Evolutionary conservation across 2,113 vertebrate genomes (phyloP).

Genomic region (Tetraodon nigroviridis): DNA sequence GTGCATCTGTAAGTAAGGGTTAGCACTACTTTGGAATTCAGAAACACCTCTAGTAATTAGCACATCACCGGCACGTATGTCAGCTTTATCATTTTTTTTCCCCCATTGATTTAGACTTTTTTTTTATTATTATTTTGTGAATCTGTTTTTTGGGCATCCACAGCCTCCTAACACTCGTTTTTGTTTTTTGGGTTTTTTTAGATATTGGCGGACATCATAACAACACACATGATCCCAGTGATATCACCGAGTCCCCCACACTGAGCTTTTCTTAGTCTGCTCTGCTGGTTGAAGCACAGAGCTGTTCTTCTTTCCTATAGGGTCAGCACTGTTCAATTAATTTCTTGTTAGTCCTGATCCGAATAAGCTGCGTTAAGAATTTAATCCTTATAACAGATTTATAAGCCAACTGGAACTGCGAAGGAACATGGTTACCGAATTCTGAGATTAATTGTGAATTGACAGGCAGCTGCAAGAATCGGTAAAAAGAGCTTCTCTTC

Average conservation of each 20-base stretch:
- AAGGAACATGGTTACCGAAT: slow-evolving; percentile 43
- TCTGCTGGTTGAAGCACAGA: slow-evolving; percentile 49
- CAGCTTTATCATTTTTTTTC: neutral
- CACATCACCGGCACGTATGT: slow-evolving; percentile 46
- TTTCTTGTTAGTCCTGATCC: slow-evolving; percentile 70
- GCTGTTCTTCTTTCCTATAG: slow-evolving; percentile 60
- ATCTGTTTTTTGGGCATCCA: slow-evolving; percentile 18
- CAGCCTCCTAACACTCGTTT: slow-evolving; percentile 19
- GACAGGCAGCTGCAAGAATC: slow-evolving; percentile 29
- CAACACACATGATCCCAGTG: slow-evolving; percentile 47
- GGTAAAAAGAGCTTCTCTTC: neutral
- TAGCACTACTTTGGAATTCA: slow-evolving; percentile 55
- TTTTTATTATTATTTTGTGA: slow-evolving; percentile 19
- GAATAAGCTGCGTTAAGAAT: slow-evolving; percentile 69
- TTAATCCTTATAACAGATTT: slow-evolving; percentile 72
- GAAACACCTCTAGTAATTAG: slow-evolving; percentile 64
- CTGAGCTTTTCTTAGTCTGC: slow-evolving; percentile 46
- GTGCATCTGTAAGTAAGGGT: slow-evolving; percentile 62
- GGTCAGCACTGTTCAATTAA: slow-evolving; percentile 68
- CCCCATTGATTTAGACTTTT: neutral
- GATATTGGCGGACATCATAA: slow-evolving; percentile 29
- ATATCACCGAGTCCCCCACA: slow-evolving; percentile 50
- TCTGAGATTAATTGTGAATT: slow-evolving; percentile 26
- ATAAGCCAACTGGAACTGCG: slow-evolving; percentile 56
- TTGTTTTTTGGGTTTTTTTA: slow-evolving; percentile 29